Conservation (phyloP, 2,797 vertebrate genomes). For the Hapalemur alaotrensis region DNA sequence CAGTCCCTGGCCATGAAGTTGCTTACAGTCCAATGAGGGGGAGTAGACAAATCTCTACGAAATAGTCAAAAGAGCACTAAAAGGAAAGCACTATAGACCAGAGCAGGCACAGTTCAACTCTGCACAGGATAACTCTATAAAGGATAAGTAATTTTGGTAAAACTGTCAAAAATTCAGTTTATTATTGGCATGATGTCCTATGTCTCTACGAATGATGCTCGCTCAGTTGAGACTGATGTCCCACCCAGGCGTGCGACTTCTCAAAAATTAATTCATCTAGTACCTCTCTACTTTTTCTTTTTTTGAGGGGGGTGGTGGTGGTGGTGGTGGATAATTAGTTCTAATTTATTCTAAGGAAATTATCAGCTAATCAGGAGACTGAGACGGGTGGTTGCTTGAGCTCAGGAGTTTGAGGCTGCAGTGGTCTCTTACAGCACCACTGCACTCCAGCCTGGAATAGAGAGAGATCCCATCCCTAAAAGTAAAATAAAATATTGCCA, state of each 20-base stretch:
- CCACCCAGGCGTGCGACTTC: neutral
- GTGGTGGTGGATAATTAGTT: neutral
- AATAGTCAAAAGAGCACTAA: neutral
- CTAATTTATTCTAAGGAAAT: neutral
- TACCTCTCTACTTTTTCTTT: neutral
- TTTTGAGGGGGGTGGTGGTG: accelerated
- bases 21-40: neutral
- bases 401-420: neutral
- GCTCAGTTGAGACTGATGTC: neutral
- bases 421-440: neutral
- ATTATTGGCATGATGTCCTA: neutral
- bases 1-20: neutral
- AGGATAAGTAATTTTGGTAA: neutral
- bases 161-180: neutral
- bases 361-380: neutral
- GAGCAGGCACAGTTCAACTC: neutral
- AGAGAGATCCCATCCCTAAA: neutral
- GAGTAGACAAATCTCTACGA: neutral
- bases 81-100: neutral
- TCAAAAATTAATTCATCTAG: neutral
- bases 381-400: neutral
- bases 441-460: neutral
- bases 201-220: neutral
- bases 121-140: neutral
- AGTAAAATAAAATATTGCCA: neutral